Evolutionary conservation across 2,888 invertebrate genomes (phyloP), one percentile per base, ranked within the genome.

Genomic region (Cantharis rustica): DNA sequence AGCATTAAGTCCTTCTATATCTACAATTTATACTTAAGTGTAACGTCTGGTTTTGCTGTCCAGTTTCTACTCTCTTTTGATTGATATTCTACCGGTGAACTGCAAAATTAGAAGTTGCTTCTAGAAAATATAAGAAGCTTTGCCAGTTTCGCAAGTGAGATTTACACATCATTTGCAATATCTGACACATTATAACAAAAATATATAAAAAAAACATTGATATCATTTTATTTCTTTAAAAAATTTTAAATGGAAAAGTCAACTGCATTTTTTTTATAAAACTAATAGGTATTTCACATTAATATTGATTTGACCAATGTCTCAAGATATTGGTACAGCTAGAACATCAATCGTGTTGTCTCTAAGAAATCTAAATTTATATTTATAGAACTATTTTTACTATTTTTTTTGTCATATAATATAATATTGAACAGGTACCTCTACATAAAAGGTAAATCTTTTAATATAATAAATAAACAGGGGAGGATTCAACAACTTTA

Each of bases 101-200:
- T 31, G 63, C 69, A 72, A 70, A 72, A 76, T 76, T 76, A 76
- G 61, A 66, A 66, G 64, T 66, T 66, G 64, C 16, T 66, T 17
- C 20, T 66, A 66, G 64, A 66, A 66, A 66, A 66, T 66, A 66
- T 66, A 66, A 66, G 17, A 66, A 15, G 16, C 47, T 47, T 47
- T 47, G 47, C 26, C 61, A 61, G 68, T 73, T 27, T 72, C 73
- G 31, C 70, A 17, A 66, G 70, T 73, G 70, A 76, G 70, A 73
- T 73, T 63, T 47, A 73, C 69, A 71, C 71, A 70, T 76, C 73
- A 76, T 76, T 76, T 76, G 73, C 71, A 63, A 61, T n/a, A 68
- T 69, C 31, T 31, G 68, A 20, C 62, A 68, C 72, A 68, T 17
- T n/a, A 47, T 47, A 47, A 47, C 47, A 47, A 47, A n/a, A 47